Evolutionary conservation across 2,888 invertebrate genomes (phyloP).

Genomic region (Plagiodera versicolora): DNA sequence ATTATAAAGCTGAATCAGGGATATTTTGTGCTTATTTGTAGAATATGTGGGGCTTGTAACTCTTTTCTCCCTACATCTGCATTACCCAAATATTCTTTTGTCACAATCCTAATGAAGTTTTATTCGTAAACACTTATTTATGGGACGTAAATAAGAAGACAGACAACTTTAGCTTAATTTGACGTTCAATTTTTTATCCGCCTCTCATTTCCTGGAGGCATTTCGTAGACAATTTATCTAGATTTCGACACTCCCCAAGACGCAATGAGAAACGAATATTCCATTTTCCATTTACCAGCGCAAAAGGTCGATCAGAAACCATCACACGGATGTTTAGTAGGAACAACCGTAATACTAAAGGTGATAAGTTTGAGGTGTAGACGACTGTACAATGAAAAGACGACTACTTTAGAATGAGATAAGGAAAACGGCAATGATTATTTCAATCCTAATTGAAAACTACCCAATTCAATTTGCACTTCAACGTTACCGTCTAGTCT

Average conservation of each 20-base stretch:
- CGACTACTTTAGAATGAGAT: constrained; percentile 3
- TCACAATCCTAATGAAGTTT: not conserved
- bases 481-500: not conserved
- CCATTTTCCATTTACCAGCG: too few species aligned
- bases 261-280: too few species aligned
- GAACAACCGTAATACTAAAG: too few species aligned
- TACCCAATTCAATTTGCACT: constrained; percentile 8
- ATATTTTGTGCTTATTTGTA: too few species aligned
- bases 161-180: not conserved
- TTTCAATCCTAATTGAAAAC: constrained; percentile 4
- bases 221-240: not conserved
- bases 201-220: not conserved
- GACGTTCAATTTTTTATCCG: not conserved
- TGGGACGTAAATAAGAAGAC: not conserved
- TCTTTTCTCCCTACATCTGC: too few species aligned
- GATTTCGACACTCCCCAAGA: not conserved
- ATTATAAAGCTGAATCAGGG: too few species aligned
- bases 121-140: not conserved
- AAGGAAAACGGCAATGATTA: not conserved
- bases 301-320: too few species aligned
- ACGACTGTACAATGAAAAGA: constrained; percentile 9
- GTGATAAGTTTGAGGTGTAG: too few species aligned
- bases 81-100: not conserved
- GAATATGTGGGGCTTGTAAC: too few species aligned
- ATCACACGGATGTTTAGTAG: too few species aligned